phyloP scores from a whole-genome alignment of 2,797 vertebrate genomes.

The Thamnophis elegans region DNA sequence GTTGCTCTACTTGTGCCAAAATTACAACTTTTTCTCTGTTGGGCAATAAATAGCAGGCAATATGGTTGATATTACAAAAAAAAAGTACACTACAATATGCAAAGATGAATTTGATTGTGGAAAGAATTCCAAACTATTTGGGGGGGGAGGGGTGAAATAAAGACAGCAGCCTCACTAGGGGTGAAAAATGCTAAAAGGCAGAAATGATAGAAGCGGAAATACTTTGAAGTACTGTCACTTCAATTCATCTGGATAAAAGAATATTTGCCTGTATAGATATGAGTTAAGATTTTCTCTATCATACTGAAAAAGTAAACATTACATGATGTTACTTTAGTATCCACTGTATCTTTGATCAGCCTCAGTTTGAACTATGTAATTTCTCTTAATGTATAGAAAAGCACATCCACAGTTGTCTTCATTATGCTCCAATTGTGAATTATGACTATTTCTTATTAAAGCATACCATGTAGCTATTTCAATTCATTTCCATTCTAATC shows the following conservation, averaged over 20 bases:
- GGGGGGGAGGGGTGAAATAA: background rate
- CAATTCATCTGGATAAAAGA: background rate
- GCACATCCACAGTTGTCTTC: background rate
- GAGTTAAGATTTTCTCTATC: background rate
- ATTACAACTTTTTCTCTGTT: constrained; percentile 88
- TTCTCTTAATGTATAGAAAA: background rate
- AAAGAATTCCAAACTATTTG: constrained; percentile 74
- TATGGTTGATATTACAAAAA: constrained; percentile 82
- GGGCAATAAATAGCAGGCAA: constrained; percentile 88
- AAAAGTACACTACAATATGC: constrained; percentile 74
- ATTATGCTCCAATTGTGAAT: background rate
- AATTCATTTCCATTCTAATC: background rate
- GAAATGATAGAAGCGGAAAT: constrained; percentile 51
- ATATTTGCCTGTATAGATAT: background rate
- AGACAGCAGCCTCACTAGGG: background rate
- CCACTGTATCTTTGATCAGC: background rate
- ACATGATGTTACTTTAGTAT: background rate
- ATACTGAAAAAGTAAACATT: background rate
- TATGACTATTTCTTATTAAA: background rate
- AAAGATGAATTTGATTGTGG: constrained; percentile 86
- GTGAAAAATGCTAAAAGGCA: background rate
- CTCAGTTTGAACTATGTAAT: background rate
- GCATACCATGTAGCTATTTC: background rate
- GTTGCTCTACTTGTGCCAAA: constrained; percentile 84
- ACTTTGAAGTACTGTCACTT: background rate